phyloP scores from a whole-genome alignment of 2,797 vertebrate genomes.

The Acanthopagrus latus region DNA sequence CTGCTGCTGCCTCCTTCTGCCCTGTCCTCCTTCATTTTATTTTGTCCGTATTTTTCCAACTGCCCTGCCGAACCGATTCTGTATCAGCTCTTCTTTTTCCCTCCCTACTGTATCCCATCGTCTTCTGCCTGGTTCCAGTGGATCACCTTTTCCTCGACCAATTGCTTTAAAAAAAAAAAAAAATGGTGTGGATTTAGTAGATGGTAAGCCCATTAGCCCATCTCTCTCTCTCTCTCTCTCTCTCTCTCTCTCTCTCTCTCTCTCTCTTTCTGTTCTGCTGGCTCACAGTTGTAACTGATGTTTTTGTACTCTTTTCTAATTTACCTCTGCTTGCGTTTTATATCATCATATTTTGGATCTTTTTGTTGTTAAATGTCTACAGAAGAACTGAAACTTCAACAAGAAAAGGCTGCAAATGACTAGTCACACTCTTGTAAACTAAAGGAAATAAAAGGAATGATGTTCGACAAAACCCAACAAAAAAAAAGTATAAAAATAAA shows the following conservation, averaged over 20 bases:
- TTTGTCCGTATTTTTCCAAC: conserved; percentile 37
- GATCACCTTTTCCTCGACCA: conserved; percentile 10
- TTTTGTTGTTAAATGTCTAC: not conserved
- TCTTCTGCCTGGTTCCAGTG: not conserved
- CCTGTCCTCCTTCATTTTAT: conserved; percentile 18
- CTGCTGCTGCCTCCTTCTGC: conserved; percentile 32
- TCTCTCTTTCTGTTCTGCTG: not conserved
- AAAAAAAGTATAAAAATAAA: not conserved
- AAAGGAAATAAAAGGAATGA: not conserved
- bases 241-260: not conserved
- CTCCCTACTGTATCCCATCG: not conserved
- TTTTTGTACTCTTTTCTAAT: not conserved
- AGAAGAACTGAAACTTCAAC: not conserved
- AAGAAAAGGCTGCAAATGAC: not conserved
- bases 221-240: no score
- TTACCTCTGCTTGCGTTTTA: not conserved
- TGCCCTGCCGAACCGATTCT: conserved; percentile 12
- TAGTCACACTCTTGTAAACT: not conserved
- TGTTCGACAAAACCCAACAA: not conserved
- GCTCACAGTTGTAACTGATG: not conserved
- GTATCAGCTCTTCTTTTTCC: not conserved
- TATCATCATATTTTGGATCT: not conserved
- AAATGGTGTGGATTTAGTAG: not conserved
- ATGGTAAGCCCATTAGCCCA: not conserved
- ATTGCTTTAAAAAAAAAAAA: not conserved